Conservation (phyloP, 2,888 invertebrate genomes). For the Cryptocheilus praepositus region DNA sequence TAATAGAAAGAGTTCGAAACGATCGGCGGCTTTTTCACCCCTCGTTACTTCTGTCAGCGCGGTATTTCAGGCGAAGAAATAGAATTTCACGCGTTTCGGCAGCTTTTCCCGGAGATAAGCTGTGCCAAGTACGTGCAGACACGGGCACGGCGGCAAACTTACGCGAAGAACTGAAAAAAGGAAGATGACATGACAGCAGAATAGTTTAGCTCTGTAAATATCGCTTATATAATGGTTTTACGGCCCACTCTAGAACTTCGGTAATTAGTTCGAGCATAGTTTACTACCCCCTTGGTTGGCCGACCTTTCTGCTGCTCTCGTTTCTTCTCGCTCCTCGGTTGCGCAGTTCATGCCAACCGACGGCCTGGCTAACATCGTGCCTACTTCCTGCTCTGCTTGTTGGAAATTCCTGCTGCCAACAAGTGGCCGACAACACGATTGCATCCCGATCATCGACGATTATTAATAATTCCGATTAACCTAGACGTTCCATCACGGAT, state of each 20-base stretch:
- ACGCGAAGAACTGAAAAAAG: slow-evolving; percentile 6
- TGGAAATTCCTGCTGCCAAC: slow-evolving; percentile 5
- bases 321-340: slow-evolving; percentile 20
- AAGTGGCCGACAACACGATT: slow-evolving; percentile 12
- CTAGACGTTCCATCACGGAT: too few species aligned
- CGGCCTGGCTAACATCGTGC: slow-evolving; percentile 5
- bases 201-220: slow-evolving; percentile 48
- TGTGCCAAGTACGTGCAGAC: too few species aligned
- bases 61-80: too few species aligned
- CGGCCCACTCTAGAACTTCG: slow-evolving; percentile 42
- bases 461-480: too few species aligned
- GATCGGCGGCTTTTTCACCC: too few species aligned
- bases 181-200: slow-evolving; percentile 16
- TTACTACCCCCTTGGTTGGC: slow-evolving; percentile 34
- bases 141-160: slow-evolving; percentile 19
- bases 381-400: slow-evolving; percentile 21
- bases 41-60: too few species aligned
- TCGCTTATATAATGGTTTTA: slow-evolving; percentile 50
- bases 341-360: slow-evolving; percentile 16
- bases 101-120: too few species aligned
- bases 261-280: slow-evolving; percentile 55
- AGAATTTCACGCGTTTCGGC: too few species aligned
- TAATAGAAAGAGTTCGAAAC: too few species aligned
- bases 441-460: too few species aligned
- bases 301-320: slow-evolving; percentile 32